Base-by-base conservation (phyloP, 2,113 vertebrate species). In the Microcebus griseorufus region DNA sequence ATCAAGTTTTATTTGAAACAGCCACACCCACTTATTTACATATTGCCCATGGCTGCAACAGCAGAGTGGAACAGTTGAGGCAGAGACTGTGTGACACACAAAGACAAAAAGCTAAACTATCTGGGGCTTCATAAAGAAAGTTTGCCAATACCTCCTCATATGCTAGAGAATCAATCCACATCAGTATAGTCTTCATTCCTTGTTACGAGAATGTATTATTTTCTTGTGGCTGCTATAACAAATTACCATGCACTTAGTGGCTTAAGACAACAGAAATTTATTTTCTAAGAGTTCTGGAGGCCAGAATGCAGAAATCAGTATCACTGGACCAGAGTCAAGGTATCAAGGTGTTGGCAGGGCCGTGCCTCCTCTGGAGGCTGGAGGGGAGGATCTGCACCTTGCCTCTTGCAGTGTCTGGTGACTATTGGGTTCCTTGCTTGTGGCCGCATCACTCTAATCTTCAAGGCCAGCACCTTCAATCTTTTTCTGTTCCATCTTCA, bases 361-460 rank as follows among this genome's bases (percentile, higher is more conserved):
- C n/a, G 2, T 4, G 5, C 11, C 62, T 18, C 7, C 62, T 45
- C 39, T 29, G 4, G 14, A 37, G 53, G 39, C 53, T 32, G 16
- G 11, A 6, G 1, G 7, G 2, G 9, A 69, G 23, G 58, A 13
- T 2, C 9, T 7, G 1, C 9, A 17, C 8, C 14, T 34, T 53
- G 4, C 58, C 23, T 95, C n/a, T 75, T 51, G 17, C 5, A 27
- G 17, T 45, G 17, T 37, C 42, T 20, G 51, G 18, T 20, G 6
- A 37, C 18, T 27, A 7, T 22, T 12, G 22, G 11, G 3, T 25
- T 67, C n/a, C 20, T 62, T 22, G 3, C 53, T 79, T 78, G 18
- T 53, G n/a, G 10, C 39, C 34, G 22, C 42, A 27, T 62, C 29
- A 55, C n/a, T 22, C 22, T 23, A 37, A 1, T 55, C 58, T 42